Percentiles rank a stretch among this genome's conserved stretches.
Evolutionary conservation across 2,797 vertebrate species (phyloP).

Genomic region (Petrocephalus sullivani): DNA sequence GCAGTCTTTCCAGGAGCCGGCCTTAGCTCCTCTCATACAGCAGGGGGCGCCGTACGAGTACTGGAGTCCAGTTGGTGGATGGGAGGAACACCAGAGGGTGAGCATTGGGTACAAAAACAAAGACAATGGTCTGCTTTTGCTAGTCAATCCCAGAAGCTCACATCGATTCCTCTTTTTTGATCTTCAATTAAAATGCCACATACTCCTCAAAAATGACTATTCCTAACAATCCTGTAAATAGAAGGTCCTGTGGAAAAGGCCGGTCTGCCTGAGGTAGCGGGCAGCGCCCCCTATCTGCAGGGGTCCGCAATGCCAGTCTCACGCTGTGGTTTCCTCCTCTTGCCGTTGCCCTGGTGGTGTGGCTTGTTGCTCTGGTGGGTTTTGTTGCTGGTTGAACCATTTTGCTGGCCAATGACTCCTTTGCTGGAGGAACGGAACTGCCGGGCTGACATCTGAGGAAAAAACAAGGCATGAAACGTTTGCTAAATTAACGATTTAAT

Average conservation of each 20-base stretch:
- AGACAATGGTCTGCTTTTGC: constrained; percentile 51
- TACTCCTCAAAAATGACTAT: constrained; percentile 42
- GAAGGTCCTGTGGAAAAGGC: constrained; percentile 50
- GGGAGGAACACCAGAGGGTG: constrained; percentile 38
- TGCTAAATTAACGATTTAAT: background rate
- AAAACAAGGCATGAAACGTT: background rate
- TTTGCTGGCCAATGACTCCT: constrained; percentile 73
- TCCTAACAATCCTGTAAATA: constrained; percentile 50
- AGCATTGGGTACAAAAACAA: constrained; percentile 42
- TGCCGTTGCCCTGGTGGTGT: constrained; percentile 81
- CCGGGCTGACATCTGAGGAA: constrained; percentile 66
- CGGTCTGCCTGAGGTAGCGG: constrained; percentile 33
- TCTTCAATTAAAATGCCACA: constrained; percentile 46
- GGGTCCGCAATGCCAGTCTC: constrained; percentile 81
- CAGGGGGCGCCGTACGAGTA: constrained; percentile 44
- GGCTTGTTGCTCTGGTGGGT: constrained; percentile 67
- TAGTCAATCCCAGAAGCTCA: constrained; percentile 50
- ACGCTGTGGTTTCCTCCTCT: constrained; percentile 93
- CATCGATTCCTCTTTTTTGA: constrained; percentile 37
- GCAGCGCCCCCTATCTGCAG: constrained; percentile 77
- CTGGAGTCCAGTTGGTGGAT: background rate
- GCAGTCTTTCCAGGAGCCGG: constrained; percentile 38
- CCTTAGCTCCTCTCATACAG: constrained; percentile 50
- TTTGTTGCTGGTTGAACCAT: constrained; percentile 73
- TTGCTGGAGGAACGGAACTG: constrained; percentile 79